phyloP scores from a whole-genome alignment of 2,113 vertebrate species.

The Himantopus leucocephalus region DNA sequence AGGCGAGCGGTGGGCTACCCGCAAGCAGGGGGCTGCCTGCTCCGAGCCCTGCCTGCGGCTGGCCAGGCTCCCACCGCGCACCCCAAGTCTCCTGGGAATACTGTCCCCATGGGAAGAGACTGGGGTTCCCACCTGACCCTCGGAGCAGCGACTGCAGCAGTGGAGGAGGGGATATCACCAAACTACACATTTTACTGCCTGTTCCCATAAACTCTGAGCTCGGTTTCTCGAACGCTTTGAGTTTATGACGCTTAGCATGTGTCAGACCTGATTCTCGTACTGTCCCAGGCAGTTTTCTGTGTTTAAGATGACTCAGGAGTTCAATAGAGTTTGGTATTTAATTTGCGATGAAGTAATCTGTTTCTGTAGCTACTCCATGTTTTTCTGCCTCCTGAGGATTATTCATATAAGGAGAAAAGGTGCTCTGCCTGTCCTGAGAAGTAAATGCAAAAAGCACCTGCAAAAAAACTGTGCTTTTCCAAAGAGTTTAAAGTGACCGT shows the following conservation, averaged over 20 bases:
- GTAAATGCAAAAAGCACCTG: not conserved
- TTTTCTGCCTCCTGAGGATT: not conserved
- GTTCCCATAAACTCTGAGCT: not conserved
- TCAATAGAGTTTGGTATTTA: not conserved
- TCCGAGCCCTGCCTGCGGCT: rapidly evolving
- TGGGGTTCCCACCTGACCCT: rapidly evolving
- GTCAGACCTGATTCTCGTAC: not conserved
- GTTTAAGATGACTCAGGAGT: conserved; percentile 1
- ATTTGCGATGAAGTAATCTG: rapidly evolving
- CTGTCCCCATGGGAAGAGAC: not conserved
- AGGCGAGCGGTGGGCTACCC: rapidly evolving
- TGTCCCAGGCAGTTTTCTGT: rapidly evolving
- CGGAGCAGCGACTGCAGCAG: rapidly evolving
- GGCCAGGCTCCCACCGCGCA: not conserved
- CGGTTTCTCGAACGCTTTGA: not conserved
- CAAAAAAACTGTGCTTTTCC: not conserved
- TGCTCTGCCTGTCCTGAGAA: not conserved
- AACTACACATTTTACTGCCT: not conserved
- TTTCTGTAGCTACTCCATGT: not conserved
- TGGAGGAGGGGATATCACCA: rapidly evolving
- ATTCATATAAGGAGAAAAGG: not conserved
- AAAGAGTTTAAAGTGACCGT: not conserved
- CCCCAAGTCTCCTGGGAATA: rapidly evolving
- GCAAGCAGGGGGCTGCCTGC: not conserved
- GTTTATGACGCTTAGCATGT: not conserved